Evolutionary conservation across 2,113 vertebrate genomes (phyloP), one percentile per base, ranked within the genome.

Genomic region (Dryoscopus gambensis): DNA sequence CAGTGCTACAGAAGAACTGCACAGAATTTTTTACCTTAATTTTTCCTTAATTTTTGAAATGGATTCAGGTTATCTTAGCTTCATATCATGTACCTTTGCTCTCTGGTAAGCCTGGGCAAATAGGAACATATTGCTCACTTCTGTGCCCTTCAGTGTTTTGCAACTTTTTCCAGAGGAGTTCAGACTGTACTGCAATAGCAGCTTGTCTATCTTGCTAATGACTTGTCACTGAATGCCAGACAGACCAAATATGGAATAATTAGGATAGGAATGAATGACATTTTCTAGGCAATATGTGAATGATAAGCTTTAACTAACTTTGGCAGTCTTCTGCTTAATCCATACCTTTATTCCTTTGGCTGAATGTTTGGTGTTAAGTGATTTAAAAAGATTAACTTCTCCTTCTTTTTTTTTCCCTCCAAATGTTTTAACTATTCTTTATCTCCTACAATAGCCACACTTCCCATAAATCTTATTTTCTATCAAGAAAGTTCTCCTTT

Each of bases 261-360:
- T 59, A 91, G 50, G 71, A 37, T 44, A 85, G 39, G 20, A 84
- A 63, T 16, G 12, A 84, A 73, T 83, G 33, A 52, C 52, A 74
- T 83, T 93, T 96, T 90, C 87, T 88, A 94, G 70, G 67, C 87
- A 85, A 59, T 86, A 59, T 62, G 63, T 77, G 67, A 76, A 49
- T 31, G 40, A 91, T 83, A 85, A 90, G 27, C 27, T 76, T 73
- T 84, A 75, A 82, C 69, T 60, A 78, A 65, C 44, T 77, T 55
- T 30, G 46, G 25, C 57, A 76, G 52, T 47, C 64, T 92, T 77
- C 23, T 3, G 8, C 40, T 87, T 89, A 75, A 84, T 84, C 40
- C 1, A 1, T 52, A 87, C 46, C 30, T 75, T 87, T 88, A 55
- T 59, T 46, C 14, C 55, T 77, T 87, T 87, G 65, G 46, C 78